phyloP scores from a whole-genome alignment of 1,140 invertebrate genomes.

The Panagrolaimus sp. region DNA sequence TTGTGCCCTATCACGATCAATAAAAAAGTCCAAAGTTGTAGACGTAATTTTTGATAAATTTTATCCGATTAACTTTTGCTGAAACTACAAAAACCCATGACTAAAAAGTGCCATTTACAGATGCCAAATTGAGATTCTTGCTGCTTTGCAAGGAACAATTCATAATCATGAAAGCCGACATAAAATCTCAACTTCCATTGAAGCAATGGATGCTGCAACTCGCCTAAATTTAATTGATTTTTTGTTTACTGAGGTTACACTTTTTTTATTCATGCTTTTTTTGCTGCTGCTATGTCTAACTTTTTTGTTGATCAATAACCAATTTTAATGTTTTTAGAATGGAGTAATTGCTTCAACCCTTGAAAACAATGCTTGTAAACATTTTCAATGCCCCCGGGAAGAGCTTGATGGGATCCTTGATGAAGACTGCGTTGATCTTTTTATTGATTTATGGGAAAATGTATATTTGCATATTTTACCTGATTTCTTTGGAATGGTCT shows the following conservation, averaged over 20 bases:
- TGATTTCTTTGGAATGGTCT: slow-evolving; percentile 1
- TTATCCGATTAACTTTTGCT: no score
- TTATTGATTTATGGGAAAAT: slow-evolving; percentile 1
- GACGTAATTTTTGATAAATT: no score
- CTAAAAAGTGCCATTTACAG: background rate
- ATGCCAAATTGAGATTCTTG: slow-evolving; percentile 1
- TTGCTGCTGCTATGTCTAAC: background rate
- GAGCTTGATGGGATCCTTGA: slow-evolving; percentile 13
- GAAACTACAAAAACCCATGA: no score
- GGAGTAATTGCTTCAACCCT: slow-evolving; percentile 16
- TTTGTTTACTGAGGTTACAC: slow-evolving; percentile 1
- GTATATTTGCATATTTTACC: slow-evolving; percentile 12
- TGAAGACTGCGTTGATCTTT: background rate
- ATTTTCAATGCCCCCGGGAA: slow-evolving; percentile 13
- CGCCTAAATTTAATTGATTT: slow-evolving; percentile 8
- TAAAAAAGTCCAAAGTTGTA: no score
- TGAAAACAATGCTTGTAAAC: slow-evolving; percentile 19
- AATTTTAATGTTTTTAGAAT: background rate
- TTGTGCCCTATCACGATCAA: no score
- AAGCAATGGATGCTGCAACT: background rate
- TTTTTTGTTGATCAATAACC: background rate
- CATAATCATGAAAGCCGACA: background rate
- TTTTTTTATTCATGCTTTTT: background rate
- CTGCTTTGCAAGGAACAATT: background rate
- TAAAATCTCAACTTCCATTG: background rate